A percentile compares a stretch with the other conserved stretches of the same genome.
phyloP scores from a whole-genome alignment of 2,797 vertebrate genomes.

The Acestrorhynchus altus region DNA sequence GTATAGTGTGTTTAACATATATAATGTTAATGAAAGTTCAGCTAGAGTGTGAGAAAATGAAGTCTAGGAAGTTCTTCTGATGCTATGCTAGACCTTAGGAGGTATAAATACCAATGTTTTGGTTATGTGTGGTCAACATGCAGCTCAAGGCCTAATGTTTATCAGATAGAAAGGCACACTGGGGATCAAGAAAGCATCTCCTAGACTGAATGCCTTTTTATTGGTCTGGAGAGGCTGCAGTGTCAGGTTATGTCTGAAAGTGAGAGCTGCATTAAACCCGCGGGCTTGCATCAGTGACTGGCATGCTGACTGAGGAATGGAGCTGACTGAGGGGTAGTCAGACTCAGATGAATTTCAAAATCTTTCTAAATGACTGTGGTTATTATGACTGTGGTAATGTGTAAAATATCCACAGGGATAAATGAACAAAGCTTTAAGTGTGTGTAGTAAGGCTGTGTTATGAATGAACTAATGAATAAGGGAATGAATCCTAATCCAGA shows the following conservation, averaged over 20 bases:
- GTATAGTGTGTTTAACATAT: too few relatives aligned
- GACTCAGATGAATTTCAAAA: neutral
- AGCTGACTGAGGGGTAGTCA: neutral
- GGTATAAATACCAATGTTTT: neutral
- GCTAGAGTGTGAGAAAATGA: neutral
- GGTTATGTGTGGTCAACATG: neutral
- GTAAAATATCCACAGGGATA: too few relatives aligned
- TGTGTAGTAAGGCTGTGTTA: too few relatives aligned
- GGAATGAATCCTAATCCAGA: neutral
- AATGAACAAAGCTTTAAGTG: too few relatives aligned
- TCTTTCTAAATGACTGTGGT: neutral
- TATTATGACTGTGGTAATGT: too few relatives aligned
- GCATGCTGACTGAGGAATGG: neutral
- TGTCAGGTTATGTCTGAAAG: constrained; percentile 17
- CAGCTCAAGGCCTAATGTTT: constrained; percentile 3
- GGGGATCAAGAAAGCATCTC: neutral
- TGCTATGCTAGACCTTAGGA: neutral
- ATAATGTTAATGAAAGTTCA: neutral
- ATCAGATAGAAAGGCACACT: neutral
- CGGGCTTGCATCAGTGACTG: neutral
- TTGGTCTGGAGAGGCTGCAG: constrained; percentile 26
- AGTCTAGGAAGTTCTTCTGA: neutral
- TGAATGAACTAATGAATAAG: neutral
- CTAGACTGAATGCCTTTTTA: constrained; percentile 10
- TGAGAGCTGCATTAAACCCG: constrained; percentile 18